Conservation (phyloP, 2,888 invertebrate species). For the Nomada fabriciana region DNA sequence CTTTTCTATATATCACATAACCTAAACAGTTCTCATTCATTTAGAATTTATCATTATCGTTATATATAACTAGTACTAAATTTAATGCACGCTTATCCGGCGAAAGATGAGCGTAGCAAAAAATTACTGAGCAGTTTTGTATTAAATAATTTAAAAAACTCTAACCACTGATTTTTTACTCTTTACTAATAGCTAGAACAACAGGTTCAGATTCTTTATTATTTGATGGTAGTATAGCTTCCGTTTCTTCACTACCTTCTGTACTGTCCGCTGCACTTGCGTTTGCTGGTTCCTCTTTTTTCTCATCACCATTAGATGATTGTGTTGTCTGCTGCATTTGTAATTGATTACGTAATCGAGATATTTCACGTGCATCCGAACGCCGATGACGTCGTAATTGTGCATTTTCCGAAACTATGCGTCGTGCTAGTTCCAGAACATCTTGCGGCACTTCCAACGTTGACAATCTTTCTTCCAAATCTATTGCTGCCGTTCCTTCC, state of each 20-base stretch:
- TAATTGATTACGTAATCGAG: slow-evolving; percentile 75
- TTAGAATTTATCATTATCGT: slow-evolving; percentile 72
- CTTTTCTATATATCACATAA: slow-evolving; percentile 81
- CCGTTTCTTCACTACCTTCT: slow-evolving; percentile 75
- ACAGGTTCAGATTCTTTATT: slow-evolving; percentile 73
- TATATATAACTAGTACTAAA: slow-evolving; percentile 72
- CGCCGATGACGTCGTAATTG: slow-evolving; percentile 70
- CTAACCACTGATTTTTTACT: slow-evolving; percentile 73
- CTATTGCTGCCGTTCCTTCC: slow-evolving; percentile 62
- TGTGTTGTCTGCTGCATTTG: slow-evolving; percentile 71
- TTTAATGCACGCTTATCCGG: slow-evolving; percentile 76
- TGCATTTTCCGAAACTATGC: slow-evolving; percentile 69
- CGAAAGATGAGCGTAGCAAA: slow-evolving; percentile 76
- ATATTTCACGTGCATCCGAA: slow-evolving; percentile 77
- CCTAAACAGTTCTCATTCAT: slow-evolving; percentile 77
- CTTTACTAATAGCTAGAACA: slow-evolving; percentile 73
- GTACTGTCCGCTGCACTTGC: slow-evolving; percentile 80
- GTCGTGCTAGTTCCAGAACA: slow-evolving; percentile 73
- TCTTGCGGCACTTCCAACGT: slow-evolving; percentile 77
- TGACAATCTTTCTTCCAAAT: slow-evolving; percentile 75
- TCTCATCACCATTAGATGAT: slow-evolving; percentile 54
- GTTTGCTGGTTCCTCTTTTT: slow-evolving; percentile 66
- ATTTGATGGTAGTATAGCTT: slow-evolving; percentile 67
- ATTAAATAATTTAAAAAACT: slow-evolving; percentile 68
- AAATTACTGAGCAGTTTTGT: slow-evolving; percentile 75